A percentile compares a stretch with the other conserved stretches of the same genome.
phyloP scores from a whole-genome alignment of 1,140 invertebrate genomes.

The Epicauta chinensis region DNA sequence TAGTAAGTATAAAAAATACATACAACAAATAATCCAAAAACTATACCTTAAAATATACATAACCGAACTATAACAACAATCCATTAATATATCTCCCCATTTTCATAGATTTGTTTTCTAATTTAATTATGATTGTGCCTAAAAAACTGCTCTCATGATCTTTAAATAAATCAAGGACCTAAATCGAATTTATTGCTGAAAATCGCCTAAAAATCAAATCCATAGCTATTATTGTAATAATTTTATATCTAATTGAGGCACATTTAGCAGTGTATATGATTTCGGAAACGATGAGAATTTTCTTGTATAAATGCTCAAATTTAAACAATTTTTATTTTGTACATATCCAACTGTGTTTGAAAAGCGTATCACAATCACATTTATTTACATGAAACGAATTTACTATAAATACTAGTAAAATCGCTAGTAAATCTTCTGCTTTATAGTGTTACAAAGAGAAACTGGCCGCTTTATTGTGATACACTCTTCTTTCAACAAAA shows the following conservation, averaged over 20 bases:
- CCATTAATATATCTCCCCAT: conserved; percentile 3
- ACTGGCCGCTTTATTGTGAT: no score
- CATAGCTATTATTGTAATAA: conserved; percentile 1
- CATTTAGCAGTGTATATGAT: conserved; percentile 4
- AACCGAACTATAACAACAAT: conserved; percentile 2
- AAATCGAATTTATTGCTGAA: conserved; percentile 4
- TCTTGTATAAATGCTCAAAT: neutral
- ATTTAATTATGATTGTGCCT: no score
- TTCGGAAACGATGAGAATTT: neutral
- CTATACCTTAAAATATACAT: no score
- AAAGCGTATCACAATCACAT: neutral
- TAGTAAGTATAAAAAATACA: conserved; percentile 17
- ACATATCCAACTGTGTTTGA: neutral
- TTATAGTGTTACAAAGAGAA: no score
- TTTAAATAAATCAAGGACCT: no score
- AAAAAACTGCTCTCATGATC: no score
- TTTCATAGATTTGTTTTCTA: no score
- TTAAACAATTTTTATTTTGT: no score
- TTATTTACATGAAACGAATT: no score
- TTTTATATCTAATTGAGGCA: conserved; percentile 17
- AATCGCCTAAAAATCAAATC: neutral
- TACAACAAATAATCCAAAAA: conserved; percentile 14
- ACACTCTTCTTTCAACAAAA: no score
- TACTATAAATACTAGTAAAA: no score
- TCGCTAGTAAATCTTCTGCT: no score